Evolutionary conservation across 2,113 vertebrate genomes (phyloP).

Genomic region (Bothrops jararaca): DNA sequence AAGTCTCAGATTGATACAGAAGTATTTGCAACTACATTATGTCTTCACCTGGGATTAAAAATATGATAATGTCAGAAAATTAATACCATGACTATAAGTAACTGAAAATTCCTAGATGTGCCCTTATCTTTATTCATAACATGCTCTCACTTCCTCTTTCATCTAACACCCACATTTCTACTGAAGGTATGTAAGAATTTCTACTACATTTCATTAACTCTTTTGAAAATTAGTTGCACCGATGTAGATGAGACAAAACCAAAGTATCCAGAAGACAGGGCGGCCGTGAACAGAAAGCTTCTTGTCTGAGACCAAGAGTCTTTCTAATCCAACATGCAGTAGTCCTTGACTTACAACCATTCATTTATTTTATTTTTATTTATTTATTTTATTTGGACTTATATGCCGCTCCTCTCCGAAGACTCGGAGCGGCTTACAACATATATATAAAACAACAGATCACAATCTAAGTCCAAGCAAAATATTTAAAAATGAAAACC

Average conservation of each 20-base stretch:
- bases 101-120: neutral
- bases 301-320: neutral
- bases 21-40: neutral
- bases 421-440: no score
- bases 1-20: neutral
- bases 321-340: neutral
- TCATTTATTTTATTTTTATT: no score
- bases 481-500: no score
- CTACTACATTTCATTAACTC: neutral
- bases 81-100: neutral
- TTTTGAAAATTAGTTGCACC: neutral
- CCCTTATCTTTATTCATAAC: neutral
- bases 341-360: neutral
- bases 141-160: neutral
- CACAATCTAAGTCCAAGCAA: no score
- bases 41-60: neutral
- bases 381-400: no score
- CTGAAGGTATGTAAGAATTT: neutral
- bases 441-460: no score
- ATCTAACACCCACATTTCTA: neutral
- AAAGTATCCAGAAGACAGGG: neutral
- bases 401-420: no score
- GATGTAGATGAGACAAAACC: neutral
- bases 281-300: neutral
- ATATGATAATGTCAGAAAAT: neutral